phyloP scores from a whole-genome alignment of 2,113 vertebrate genomes.

The Pseudois nayaur region DNA sequence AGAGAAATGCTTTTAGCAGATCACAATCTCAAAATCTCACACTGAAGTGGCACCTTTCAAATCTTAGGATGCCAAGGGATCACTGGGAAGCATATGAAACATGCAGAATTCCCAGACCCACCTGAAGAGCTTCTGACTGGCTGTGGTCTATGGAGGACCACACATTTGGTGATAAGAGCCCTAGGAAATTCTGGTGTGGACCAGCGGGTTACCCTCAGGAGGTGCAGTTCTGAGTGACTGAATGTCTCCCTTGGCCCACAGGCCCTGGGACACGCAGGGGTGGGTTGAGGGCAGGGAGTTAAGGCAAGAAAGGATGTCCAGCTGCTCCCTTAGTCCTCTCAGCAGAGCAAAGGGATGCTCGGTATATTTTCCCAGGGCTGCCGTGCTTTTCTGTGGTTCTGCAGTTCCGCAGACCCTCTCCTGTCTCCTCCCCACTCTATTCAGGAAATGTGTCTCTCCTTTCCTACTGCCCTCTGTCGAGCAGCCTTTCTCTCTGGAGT shows the following conservation, averaged over 20 bases:
- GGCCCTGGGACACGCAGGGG: neutral
- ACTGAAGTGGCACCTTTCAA: neutral
- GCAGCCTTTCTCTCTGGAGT: neutral
- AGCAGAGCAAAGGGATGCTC: neutral
- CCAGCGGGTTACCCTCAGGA: neutral
- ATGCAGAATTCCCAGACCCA: neutral
- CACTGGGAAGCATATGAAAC: neutral
- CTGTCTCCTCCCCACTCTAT: neutral
- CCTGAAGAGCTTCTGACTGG: neutral
- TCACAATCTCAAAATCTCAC: neutral
- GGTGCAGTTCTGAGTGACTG: neutral
- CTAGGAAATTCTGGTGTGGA: neutral
- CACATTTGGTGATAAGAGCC: neutral
- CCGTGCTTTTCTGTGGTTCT: neutral
- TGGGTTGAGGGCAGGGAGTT: neutral
- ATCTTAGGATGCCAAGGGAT: neutral
- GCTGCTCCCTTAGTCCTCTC: neutral
- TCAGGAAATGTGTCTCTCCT: neutral
- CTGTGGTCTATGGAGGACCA: neutral
- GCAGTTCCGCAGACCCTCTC: neutral
- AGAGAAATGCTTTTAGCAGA: neutral
- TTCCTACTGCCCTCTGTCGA: neutral
- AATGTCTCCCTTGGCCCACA: neutral
- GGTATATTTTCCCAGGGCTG: neutral
- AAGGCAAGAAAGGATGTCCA: neutral